A percentile compares a stretch with the other conserved stretches of the same genome.
Conservation (phyloP, 1,140 invertebrate species). For the Stratiolaelaps scimitus region DNA sequence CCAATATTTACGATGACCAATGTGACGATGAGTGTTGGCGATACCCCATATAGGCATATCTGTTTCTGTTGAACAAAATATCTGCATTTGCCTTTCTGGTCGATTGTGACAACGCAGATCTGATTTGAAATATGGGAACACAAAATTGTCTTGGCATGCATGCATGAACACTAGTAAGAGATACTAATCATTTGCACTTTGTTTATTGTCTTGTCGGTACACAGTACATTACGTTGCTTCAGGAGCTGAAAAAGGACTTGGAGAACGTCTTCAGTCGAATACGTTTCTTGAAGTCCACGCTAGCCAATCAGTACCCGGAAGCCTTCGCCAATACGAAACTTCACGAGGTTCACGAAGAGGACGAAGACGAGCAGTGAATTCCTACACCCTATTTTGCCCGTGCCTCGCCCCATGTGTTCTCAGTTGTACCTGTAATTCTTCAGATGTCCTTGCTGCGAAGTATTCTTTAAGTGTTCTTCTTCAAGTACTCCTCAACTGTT, state of each 20-base stretch:
- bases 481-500: too few species aligned
- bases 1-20: too few species aligned
- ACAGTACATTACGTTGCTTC: constrained; percentile 3
- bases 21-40: too few species aligned
- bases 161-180: background rate
- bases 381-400: too few species aligned
- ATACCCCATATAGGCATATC: too few species aligned
- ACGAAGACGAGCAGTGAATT: background rate
- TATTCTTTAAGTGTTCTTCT: too few species aligned
- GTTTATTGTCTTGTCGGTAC: background rate
- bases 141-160: background rate
- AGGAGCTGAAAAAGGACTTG: constrained; percentile 15
- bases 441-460: too few species aligned
- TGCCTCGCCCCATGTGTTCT: too few species aligned
- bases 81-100: background rate
- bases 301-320: constrained; percentile 25
- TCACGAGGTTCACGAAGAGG: background rate
- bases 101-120: background rate
- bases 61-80: background rate
- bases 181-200: background rate
- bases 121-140: background rate
- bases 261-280: constrained; percentile 23
- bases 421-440: too few species aligned
- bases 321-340: constrained; percentile 20
- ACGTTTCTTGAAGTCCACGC: constrained; percentile 12